A percentile compares a stretch with the other conserved stretches of the same genome.
These are phyloP conservation scores for Ptychoptera albimana DNA, from an alignment of 2,888 invertebrate species.

Conservation along the genomic window DNA sequence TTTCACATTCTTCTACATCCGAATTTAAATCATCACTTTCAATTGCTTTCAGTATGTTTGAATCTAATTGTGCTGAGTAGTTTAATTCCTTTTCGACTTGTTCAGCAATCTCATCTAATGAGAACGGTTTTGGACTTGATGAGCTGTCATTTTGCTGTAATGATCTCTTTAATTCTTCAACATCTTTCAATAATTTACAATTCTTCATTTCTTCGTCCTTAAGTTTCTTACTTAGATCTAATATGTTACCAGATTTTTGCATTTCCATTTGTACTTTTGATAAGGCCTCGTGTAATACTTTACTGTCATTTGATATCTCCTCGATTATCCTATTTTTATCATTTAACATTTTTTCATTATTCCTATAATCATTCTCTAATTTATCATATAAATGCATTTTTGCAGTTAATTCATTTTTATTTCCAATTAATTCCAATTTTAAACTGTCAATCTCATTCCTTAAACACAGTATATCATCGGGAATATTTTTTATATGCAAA, in stretches of 20 bases:
- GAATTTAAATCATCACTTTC: constrained; percentile 29
- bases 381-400: constrained; percentile 28
- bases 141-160: constrained; percentile 19
- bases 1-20: constrained; percentile 26
- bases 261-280: constrained; percentile 27
- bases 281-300: constrained; percentile 36
- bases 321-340: constrained; percentile 41
- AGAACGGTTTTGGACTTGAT: constrained; percentile 22
- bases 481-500: too few relatives aligned
- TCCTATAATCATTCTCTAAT: constrained; percentile 36
- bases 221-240: constrained; percentile 30
- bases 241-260: too few relatives aligned
- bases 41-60: constrained; percentile 39
- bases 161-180: constrained; percentile 21
- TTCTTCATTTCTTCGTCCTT: constrained; percentile 35
- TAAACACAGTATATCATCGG: constrained; percentile 10
- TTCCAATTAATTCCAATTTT: constrained; percentile 6
- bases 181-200: constrained; percentile 23
- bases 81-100: constrained; percentile 41
- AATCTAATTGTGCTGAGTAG: constrained; percentile 41
- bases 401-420: constrained; percentile 19
- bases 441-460: constrained; percentile 8
- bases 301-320: constrained; percentile 41
- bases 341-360: constrained; percentile 37
- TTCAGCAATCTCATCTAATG: constrained; percentile 37